These are phyloP conservation scores for Pharmacophagus antenor DNA, from an alignment of 2,888 invertebrate genomes.

Conservation along the genomic window DNA sequence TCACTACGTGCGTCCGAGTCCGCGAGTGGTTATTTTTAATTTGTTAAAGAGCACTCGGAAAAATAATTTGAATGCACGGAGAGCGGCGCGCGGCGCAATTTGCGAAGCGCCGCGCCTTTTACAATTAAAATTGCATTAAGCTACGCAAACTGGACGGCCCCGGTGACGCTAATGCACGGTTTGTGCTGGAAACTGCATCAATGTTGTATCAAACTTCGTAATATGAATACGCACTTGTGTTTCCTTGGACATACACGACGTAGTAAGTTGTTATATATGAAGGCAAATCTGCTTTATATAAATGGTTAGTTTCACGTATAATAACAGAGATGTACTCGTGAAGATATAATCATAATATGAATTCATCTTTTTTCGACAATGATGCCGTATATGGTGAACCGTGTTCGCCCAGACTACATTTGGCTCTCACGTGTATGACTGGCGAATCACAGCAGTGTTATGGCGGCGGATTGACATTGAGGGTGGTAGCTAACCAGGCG, in stretches of 20 bases:
- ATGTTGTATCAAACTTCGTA: constrained; percentile 30
- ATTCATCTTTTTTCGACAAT: no score
- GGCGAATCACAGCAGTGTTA: no score
- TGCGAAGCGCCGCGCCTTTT: constrained; percentile 65
- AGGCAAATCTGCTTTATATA: no score
- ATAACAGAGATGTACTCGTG: no score
- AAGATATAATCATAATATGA: no score
- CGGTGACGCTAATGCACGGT: constrained; percentile 69
- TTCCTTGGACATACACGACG: neutral
- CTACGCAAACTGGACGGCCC: constrained; percentile 56
- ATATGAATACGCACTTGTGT: constrained; percentile 3
- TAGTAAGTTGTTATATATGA: neutral
- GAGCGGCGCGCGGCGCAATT: constrained; percentile 54
- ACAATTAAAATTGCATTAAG: constrained; percentile 81
- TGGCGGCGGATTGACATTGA: no score
- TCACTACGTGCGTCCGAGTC: constrained; percentile 10
- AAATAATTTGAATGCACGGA: constrained; percentile 73
- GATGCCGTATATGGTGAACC: no score
- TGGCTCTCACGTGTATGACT: no score
- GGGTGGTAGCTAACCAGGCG: no score
- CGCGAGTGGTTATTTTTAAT: constrained; percentile 59
- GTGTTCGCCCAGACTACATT: no score
- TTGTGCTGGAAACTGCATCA: constrained; percentile 60
- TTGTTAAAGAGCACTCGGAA: constrained; percentile 73
- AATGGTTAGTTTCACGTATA: no score